Evolutionary conservation across 2,113 vertebrate genomes (phyloP).

Genomic region (Jaculus jaculus): DNA sequence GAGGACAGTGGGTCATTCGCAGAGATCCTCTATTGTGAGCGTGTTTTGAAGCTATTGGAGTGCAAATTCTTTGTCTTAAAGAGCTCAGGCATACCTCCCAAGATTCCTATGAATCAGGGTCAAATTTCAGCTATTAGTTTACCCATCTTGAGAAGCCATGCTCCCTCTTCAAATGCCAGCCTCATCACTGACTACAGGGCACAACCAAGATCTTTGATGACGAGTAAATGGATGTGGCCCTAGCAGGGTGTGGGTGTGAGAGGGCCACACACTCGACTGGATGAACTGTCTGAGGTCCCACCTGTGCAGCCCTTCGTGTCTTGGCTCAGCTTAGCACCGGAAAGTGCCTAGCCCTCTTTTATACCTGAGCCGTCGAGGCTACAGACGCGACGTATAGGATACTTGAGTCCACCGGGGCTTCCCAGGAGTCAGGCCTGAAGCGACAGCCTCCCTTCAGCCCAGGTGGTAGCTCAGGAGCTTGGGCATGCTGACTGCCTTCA

Average conservation of each 20-base stretch:
- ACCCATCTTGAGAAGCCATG: fast-evolving
- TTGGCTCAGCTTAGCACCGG: not conserved
- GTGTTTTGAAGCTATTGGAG: not conserved
- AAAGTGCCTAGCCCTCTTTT: not conserved
- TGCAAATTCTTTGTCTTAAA: not conserved
- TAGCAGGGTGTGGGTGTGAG: no score
- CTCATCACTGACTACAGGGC: not conserved
- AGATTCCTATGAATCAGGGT: not conserved
- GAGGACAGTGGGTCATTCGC: not conserved
- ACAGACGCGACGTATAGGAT: not conserved
- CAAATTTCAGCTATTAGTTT: not conserved
- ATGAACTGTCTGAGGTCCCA: not conserved
- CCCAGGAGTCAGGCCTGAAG: not conserved
- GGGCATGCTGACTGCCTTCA: not conserved
- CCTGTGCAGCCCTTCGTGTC: no score
- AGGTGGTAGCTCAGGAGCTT: not conserved
- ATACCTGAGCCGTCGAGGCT: not conserved
- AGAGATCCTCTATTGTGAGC: not conserved
- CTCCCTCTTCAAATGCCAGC: not conserved
- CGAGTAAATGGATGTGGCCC: not conserved
- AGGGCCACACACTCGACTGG: fast-evolving
- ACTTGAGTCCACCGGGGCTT: fast-evolving
- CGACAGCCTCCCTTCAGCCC: fast-evolving
- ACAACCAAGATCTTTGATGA: not conserved
- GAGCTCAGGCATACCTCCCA: not conserved